Conservation (phyloP, 2,113 vertebrate species). For the Psilopsiagon aymara region DNA sequence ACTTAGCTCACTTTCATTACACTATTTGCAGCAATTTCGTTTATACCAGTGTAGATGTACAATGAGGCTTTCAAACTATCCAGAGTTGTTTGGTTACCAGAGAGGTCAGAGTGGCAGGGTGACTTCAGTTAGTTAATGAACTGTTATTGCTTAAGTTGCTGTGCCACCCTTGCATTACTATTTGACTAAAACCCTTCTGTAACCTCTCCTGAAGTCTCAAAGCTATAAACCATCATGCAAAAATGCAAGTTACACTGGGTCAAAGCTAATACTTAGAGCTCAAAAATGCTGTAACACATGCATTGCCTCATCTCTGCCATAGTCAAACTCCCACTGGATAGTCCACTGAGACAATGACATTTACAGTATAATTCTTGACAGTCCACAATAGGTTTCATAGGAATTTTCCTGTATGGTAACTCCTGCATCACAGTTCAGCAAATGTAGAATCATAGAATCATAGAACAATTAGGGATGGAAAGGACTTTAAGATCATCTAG, state of each 20-base stretch:
- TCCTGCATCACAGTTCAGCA: background rate
- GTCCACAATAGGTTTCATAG: background rate
- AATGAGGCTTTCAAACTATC: background rate
- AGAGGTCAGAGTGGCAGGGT: background rate
- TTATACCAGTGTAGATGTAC: background rate
- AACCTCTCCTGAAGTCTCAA: background rate
- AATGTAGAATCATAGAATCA: background rate
- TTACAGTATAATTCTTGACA: background rate
- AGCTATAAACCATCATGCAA: background rate
- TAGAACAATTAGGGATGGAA: background rate
- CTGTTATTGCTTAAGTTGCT: background rate
- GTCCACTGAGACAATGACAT: background rate
- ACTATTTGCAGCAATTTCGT: background rate
- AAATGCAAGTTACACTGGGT: background rate
- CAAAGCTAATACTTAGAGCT: background rate
- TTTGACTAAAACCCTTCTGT: background rate
- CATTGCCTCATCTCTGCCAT: background rate
- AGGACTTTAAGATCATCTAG: background rate
- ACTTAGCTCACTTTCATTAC: background rate
- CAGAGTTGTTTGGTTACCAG: background rate
- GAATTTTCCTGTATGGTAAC: background rate
- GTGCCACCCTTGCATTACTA: background rate
- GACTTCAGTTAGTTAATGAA: background rate
- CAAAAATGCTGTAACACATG: background rate
- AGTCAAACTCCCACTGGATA: background rate